Conservation (phyloP, 1,140 invertebrate species). For the Drosophila bocqueti region DNA sequence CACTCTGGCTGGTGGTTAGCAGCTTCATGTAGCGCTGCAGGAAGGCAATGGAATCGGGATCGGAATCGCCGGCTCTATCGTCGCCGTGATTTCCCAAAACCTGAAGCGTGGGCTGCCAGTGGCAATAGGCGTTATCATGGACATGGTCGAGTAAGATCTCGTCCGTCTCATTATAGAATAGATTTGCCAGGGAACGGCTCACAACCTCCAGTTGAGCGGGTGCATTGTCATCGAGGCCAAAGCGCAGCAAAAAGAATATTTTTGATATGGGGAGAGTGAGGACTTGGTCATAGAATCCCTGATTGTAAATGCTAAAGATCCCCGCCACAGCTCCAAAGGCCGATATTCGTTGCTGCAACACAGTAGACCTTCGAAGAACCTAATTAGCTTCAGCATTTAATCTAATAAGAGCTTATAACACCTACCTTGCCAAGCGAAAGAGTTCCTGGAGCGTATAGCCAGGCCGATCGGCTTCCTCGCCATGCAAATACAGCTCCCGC, state of each 20-base stretch:
- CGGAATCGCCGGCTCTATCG: conserved; percentile 27
- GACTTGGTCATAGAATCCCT: conserved; percentile 90
- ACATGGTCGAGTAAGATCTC: conserved; percentile 90
- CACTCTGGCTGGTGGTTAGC: conserved; percentile 52
- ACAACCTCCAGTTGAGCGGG: conserved; percentile 89
- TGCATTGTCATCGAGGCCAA: conserved; percentile 94
- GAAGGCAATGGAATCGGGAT: conserved; percentile 67
- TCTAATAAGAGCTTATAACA: fast-evolving
- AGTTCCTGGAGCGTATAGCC: conserved; percentile 96
- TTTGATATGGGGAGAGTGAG: conserved; percentile 88
- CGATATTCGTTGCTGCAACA: conserved; percentile 91
- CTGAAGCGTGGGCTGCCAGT: conserved; percentile 88
- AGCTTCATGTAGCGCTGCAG: conserved; percentile 73
- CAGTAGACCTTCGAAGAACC: conserved; percentile 86
- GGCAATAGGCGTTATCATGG: conserved; percentile 88
- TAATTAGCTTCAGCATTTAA: neutral
- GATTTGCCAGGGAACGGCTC: conserved; percentile 89
- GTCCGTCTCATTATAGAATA: conserved; percentile 91
- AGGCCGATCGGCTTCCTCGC: conserved; percentile 94
- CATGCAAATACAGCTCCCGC: conserved; percentile 94
- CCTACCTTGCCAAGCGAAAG: conserved; percentile 88
- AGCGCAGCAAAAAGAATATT: conserved; percentile 92
- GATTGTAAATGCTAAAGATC: conserved; percentile 90
- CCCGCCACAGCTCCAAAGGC: conserved; percentile 92
- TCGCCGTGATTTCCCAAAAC: conserved; percentile 63